Base-by-base conservation (phyloP, 2,888 invertebrate species). In the Ischnura elegans region DNA sequence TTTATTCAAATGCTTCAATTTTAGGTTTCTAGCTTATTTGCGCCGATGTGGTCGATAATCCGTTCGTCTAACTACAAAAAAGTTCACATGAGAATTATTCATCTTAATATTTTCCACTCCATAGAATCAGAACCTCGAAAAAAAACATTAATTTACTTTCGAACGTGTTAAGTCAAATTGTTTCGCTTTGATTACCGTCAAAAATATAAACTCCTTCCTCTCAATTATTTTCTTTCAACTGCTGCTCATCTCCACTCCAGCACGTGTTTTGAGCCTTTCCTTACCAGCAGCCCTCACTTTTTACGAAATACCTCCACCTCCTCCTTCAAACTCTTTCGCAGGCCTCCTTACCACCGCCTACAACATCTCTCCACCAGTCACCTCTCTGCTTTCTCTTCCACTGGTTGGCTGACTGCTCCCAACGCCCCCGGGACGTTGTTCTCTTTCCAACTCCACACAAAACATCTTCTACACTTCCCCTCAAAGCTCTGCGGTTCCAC, bases 381-480 rank as follows among this genome's bases (percentile, higher is more conserved):
- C 47, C 42, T 29, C 29, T 16, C 6, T 13, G 29, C 2, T 25
- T 61, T 25, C 25, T 45, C 61, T n/a, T 16, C 10, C n/a, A 29
- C 46, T 47, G 45, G 19, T 5, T 51, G 76, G 29, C 47, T 47
- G n/a, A 0, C n/a, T 47, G 76, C 36, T 29, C 16, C 87, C 5
- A 36, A 29, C 51, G 13, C 86, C 47, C 87, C 45, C 25, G 43
- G 61, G 55, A 61, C 25, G 25, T 43, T 66, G n/a, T 25, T 43
- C 61, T n/a, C 55, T n/a, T 19, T 36, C 43, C 36, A 19, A 43
- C 86, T 5, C 2, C 76, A 25, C n/a, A 19, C 66, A 42, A 29
- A 61, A 96, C 96, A 96, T 96, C 97, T 97, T 95, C 97, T 97
- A 96, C 96, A 97, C 97, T 97, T 97, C 97, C 97, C 97, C 97